Percentiles rank a stretch among this genome's conserved stretches.
phyloP scores from a whole-genome alignment of 1,140 invertebrate genomes.

The Drosophila kohkoa region DNA sequence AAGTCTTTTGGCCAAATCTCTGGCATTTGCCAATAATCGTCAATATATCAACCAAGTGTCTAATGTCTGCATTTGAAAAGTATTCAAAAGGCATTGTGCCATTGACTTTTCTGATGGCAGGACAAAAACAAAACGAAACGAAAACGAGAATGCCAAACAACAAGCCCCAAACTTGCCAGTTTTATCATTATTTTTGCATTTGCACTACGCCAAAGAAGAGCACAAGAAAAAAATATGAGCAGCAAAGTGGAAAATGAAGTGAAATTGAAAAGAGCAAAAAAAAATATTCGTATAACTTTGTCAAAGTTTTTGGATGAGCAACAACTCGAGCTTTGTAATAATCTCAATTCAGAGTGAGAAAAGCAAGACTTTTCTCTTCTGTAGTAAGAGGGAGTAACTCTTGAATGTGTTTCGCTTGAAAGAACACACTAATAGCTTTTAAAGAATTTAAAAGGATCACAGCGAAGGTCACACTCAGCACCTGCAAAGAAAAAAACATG shows the following conservation, averaged over 20 bases:
- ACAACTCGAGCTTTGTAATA: conserved; percentile 26
- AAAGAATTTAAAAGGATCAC: conserved; percentile 14
- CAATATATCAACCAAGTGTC: conserved; percentile 75
- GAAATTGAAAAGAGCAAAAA: conserved; percentile 21
- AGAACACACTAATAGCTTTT: conserved; percentile 36
- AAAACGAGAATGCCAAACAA: conserved; percentile 12
- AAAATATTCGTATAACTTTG: conserved; percentile 17
- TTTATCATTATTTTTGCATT: conserved; percentile 57
- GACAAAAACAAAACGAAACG: background rate
- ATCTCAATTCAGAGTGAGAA: background rate
- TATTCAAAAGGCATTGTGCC: conserved; percentile 43
- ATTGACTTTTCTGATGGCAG: background rate
- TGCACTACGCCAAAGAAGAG: background rate
- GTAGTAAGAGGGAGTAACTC: background rate
- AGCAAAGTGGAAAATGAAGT: conserved; percentile 40
- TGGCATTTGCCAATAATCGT: conserved; percentile 72
- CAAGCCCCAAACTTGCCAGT: conserved; percentile 33
- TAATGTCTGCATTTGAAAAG: conserved; percentile 63
- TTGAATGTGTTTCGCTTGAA: conserved; percentile 4
- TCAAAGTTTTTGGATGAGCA: conserved; percentile 7
- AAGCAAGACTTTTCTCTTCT: background rate
- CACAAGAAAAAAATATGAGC: conserved; percentile 7
- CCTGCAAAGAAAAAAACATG: conserved; percentile 4
- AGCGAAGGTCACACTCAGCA: conserved; percentile 16
- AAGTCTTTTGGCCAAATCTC: conserved; percentile 23